Evolutionary conservation across 2,888 invertebrate genomes (phyloP).

Genomic region (Plusia festucae): DNA sequence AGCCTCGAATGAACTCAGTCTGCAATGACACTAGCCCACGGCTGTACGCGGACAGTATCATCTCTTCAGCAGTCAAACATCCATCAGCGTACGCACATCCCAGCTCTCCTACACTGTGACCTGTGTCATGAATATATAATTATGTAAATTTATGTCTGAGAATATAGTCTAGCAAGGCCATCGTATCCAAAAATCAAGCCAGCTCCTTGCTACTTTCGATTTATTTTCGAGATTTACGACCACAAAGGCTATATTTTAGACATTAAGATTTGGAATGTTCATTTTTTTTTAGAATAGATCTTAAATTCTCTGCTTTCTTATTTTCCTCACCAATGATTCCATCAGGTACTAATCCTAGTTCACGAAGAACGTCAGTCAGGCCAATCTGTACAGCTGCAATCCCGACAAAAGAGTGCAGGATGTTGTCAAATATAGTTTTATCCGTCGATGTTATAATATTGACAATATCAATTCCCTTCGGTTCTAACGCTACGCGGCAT

Average conservation of each 20-base stretch:
- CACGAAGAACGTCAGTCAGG: slow-evolving; percentile 75
- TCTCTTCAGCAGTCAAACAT: slow-evolving; percentile 95
- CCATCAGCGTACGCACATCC: slow-evolving; percentile 98
- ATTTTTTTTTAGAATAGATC: too few species aligned
- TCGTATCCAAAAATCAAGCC: too few species aligned
- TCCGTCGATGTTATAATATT: slow-evolving; percentile 91
- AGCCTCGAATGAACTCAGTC: slow-evolving; percentile 91
- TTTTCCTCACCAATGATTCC: slow-evolving; percentile 84
- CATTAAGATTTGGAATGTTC: too few species aligned
- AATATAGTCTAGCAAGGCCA: too few species aligned
- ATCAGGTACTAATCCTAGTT: slow-evolving; percentile 91
- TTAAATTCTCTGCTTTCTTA: too few species aligned
- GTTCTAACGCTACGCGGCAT: slow-evolving; percentile 88
- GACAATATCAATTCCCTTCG: slow-evolving; percentile 91
- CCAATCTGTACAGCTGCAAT: slow-evolving; percentile 91
- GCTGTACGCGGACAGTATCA: slow-evolving; percentile 94
- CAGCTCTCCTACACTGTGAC: slow-evolving; percentile 98
- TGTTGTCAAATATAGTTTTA: slow-evolving; percentile 87
- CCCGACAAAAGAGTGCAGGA: slow-evolving; percentile 75
- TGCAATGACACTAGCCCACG: slow-evolving; percentile 93
- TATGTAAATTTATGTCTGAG: background rate
- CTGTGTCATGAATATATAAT: too few species aligned
- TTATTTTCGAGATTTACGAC: too few species aligned
- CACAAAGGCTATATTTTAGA: too few species aligned
- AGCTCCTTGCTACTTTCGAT: too few species aligned